Evolutionary conservation across 2,797 vertebrate genomes (phyloP).

Genomic region (Muraenolepis orangiensis): DNA sequence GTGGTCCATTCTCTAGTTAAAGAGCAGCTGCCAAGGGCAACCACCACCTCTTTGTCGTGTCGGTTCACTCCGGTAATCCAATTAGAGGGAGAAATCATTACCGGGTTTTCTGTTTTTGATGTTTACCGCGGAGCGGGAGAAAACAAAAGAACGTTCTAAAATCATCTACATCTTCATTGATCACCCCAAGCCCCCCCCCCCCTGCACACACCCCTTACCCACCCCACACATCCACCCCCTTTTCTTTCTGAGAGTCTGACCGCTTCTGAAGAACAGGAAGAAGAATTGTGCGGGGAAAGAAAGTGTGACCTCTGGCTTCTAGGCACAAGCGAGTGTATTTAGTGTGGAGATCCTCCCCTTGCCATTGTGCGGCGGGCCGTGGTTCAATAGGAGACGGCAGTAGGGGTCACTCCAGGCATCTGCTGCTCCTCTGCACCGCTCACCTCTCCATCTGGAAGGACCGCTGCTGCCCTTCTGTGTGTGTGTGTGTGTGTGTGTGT

Average conservation of each 20-base stretch:
- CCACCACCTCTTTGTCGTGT: constrained; percentile 15
- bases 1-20: constrained; percentile 37
- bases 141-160: neutral
- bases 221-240: neutral
- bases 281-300: constrained; percentile 12
- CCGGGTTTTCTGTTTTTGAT: neutral
- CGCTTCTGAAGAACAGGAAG: constrained; percentile 3
- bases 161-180: neutral
- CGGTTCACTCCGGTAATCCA: neutral
- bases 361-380: constrained; percentile 65
- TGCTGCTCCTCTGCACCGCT: constrained; percentile 64
- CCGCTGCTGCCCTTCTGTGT: constrained; percentile 65
- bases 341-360: constrained; percentile 58
- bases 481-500: no score
- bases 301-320: constrained; percentile 60
- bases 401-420: constrained; percentile 61
- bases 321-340: constrained; percentile 68
- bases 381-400: constrained; percentile 54
- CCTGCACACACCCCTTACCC: neutral
- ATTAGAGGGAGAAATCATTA: neutral
- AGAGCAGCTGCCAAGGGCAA: constrained; percentile 52
- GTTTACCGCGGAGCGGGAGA: neutral
- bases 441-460: constrained; percentile 71
- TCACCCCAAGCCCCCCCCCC: neutral
- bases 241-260: neutral